These are phyloP conservation scores for Synergus itoensis DNA, from an alignment of 2,888 invertebrate genomes.

Conservation along the genomic window DNA sequence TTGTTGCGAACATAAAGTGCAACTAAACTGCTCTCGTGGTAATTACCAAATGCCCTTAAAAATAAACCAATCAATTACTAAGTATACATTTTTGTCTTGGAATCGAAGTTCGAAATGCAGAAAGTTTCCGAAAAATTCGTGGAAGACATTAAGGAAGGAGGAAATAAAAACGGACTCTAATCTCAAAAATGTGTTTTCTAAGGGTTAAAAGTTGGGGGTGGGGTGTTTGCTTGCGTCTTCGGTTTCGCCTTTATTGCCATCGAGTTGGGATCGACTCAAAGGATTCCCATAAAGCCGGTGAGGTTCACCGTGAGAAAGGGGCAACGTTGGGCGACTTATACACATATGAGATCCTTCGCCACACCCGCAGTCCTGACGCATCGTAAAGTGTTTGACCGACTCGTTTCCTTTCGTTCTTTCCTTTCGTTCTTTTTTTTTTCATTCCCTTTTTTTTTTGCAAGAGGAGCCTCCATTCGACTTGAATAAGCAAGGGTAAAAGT, in stretches of 20 bases:
- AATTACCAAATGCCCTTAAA: no score
- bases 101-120: background rate
- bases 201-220: constrained; percentile 27
- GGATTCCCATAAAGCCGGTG: constrained; percentile 55
- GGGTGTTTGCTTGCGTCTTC: constrained; percentile 19
- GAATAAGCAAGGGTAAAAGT: constrained; percentile 32
- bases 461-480: constrained; percentile 36
- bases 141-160: background rate
- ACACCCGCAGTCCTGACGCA: constrained; percentile 53
- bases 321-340: constrained; percentile 50
- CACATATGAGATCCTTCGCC: constrained; percentile 46
- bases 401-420: constrained; percentile 49
- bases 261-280: constrained; percentile 42
- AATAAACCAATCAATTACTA: background rate
- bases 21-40: background rate
- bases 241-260: constrained; percentile 55
- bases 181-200: background rate
- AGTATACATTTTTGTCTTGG: background rate
- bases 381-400: constrained; percentile 55
- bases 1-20: no score
- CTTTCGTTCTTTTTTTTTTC: constrained; percentile 13
- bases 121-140: background rate
- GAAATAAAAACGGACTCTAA: background rate
- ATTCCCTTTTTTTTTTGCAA: constrained; percentile 14
- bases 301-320: constrained; percentile 65